Evolutionary conservation across 2,797 vertebrate genomes (phyloP).

Genomic region (Rhinichthys osculus): DNA sequence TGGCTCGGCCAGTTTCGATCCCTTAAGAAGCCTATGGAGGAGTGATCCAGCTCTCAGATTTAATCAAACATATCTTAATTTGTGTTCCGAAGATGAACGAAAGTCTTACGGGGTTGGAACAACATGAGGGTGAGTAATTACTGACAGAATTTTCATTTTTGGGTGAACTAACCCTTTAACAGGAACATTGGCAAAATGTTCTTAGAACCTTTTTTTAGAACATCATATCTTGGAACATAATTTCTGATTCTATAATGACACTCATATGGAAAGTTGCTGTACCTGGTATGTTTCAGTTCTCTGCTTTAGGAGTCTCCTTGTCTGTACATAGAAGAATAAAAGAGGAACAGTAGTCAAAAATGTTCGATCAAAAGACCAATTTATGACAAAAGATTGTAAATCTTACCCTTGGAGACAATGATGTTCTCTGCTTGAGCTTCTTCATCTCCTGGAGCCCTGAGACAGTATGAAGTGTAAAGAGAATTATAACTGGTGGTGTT

Average conservation of each 20-base stretch:
- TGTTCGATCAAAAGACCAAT: not conserved
- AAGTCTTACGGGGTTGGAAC: no score
- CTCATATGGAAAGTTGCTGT: not conserved
- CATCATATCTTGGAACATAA: not conserved
- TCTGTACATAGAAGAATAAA: slow-evolving; percentile 50
- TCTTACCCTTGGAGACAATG: slow-evolving; percentile 88
- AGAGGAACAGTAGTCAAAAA: slow-evolving; percentile 32
- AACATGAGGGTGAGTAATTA: no score
- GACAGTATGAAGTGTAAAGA: slow-evolving; percentile 51
- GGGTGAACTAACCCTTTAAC: no score
- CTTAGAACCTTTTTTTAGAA: not conserved
- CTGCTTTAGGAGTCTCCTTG: slow-evolving; percentile 72
- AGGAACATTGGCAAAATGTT: not conserved
- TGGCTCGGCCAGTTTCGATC: no score
- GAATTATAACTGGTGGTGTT: slow-evolving; percentile 13
- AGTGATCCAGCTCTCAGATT: no score
- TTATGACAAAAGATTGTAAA: no score
- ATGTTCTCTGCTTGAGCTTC: slow-evolving; percentile 89
- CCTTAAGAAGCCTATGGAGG: no score
- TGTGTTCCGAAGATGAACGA: no score
- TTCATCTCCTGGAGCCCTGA: slow-evolving; percentile 87
- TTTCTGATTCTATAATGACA: not conserved
- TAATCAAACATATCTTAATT: no score
- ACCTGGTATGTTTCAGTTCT: slow-evolving; percentile 60
- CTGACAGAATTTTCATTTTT: no score